Conservation (phyloP, 2,113 vertebrate species). For the Megatriorchis doriae region DNA sequence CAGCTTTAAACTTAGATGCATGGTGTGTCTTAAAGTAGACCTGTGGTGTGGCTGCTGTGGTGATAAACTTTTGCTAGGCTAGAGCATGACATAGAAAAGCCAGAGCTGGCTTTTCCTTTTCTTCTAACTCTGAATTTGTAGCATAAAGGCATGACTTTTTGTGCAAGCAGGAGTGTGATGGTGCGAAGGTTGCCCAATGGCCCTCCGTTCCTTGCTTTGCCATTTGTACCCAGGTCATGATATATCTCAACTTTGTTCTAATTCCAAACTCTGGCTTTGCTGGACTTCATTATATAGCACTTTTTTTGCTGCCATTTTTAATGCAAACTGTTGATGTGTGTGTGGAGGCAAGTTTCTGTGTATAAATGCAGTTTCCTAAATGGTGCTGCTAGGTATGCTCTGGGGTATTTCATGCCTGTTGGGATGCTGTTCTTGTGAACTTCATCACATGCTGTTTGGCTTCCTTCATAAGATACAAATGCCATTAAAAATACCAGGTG, state of each 20-base stretch:
- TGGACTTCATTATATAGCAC: background rate
- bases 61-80: background rate
- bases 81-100: background rate
- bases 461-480: background rate
- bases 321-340: background rate
- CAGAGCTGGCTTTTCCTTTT: background rate
- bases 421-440: background rate
- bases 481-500: background rate
- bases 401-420: background rate
- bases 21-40: background rate
- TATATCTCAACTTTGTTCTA: background rate
- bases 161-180: background rate
- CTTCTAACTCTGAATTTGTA: background rate
- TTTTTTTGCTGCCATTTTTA: background rate
- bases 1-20: background rate
- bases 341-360: background rate
- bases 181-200: background rate
- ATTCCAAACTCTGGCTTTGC: background rate
- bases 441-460: background rate
- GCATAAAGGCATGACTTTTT: background rate
- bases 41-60: rapidly evolving
- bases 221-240: background rate
- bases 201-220: background rate
- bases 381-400: background rate
- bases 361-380: background rate